These are phyloP conservation scores for Meiosimyza decipiens DNA, from an alignment of 2,888 invertebrate genomes.

Conservation along the genomic window DNA sequence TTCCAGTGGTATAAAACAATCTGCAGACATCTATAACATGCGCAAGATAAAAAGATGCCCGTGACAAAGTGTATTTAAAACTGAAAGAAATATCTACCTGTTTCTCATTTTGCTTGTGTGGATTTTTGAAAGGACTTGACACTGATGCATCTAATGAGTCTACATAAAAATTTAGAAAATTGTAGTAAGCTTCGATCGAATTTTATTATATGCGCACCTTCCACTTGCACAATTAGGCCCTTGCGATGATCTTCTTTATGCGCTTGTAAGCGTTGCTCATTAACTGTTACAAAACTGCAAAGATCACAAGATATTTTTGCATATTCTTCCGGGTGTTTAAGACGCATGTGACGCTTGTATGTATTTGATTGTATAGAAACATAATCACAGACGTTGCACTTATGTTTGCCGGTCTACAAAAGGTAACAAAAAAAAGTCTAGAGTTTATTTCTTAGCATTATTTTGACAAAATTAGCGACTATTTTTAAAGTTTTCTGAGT, in stretches of 20 bases:
- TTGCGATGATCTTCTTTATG: constrained; percentile 62
- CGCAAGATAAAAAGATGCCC: constrained; percentile 12
- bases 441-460: background rate
- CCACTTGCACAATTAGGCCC: constrained; percentile 56
- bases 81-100: constrained; percentile 46
- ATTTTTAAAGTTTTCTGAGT: too few species aligned
- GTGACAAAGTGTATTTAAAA: background rate
- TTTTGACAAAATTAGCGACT: too few species aligned
- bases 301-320: constrained; percentile 59
- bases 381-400: constrained; percentile 77
- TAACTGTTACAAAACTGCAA: constrained; percentile 60
- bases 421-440: background rate
- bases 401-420: constrained; percentile 68
- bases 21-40: constrained; percentile 56
- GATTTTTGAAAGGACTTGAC: constrained; percentile 48
- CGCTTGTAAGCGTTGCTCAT: constrained; percentile 51
- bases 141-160: constrained; percentile 56
- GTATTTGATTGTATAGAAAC: constrained; percentile 77
- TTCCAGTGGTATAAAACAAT: constrained; percentile 62
- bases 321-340: constrained; percentile 69
- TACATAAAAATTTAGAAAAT: constrained; percentile 32
- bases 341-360: constrained; percentile 73
- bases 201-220: constrained; percentile 46
- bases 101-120: constrained; percentile 51
- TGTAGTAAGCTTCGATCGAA: background rate